Evolutionary conservation across 2,113 vertebrate species (phyloP).

Genomic region (Hystrix cristata): DNA sequence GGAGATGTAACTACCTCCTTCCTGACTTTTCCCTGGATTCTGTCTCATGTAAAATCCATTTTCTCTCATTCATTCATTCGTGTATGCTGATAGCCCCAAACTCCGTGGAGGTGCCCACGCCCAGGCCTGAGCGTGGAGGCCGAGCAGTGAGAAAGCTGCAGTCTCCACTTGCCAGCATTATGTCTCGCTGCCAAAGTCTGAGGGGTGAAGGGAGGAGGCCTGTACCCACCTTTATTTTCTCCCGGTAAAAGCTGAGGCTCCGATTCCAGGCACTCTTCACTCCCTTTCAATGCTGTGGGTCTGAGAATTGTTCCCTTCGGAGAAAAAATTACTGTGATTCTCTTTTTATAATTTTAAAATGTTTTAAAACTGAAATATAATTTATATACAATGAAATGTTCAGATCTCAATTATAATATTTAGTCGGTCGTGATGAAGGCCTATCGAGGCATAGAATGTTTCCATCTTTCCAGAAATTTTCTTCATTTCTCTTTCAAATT

Average conservation of each 20-base stretch:
- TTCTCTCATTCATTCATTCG: too few species aligned
- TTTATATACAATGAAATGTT: background rate
- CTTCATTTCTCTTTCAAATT: background rate
- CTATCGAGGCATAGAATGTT: accelerated
- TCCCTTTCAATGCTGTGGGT: background rate
- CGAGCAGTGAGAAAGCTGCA: background rate
- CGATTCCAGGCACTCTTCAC: accelerated
- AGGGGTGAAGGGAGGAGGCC: slow-evolving; percentile 24
- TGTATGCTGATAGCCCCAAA: background rate
- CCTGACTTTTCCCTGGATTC: background rate
- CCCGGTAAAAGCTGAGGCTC: slow-evolving; percentile 77
- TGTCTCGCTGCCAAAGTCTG: too few species aligned
- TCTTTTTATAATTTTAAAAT: background rate
- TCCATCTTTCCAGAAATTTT: background rate
- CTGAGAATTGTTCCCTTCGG: background rate
- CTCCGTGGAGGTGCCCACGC: accelerated
- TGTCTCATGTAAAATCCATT: background rate
- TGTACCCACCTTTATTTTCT: slow-evolving; percentile 87
- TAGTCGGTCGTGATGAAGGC: background rate
- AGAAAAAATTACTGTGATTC: background rate
- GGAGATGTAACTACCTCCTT: background rate
- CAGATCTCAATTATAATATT: background rate
- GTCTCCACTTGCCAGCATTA: background rate
- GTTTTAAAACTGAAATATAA: background rate
- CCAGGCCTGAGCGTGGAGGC: background rate